Percentiles rank a stretch among this genome's conserved stretches.
Conservation (phyloP, 2,797 vertebrate genomes). For the Pangasius macronema region DNA sequence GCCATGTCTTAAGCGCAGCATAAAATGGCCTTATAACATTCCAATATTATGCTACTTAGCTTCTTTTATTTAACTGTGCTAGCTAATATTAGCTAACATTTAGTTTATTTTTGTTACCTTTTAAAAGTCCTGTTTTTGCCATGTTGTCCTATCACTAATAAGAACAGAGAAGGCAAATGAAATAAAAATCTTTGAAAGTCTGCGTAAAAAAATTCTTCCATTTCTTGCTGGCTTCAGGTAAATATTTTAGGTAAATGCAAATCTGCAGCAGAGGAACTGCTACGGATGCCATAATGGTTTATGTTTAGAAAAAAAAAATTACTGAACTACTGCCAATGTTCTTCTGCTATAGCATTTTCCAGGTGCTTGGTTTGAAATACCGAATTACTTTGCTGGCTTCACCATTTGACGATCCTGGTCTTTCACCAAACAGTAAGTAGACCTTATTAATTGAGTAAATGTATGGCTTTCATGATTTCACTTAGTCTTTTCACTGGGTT, state of each 20-base stretch:
- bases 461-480: neutral
- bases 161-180: neutral
- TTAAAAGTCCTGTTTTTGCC: no score
- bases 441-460: neutral
- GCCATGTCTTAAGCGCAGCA: neutral
- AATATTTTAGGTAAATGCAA: neutral
- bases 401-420: neutral
- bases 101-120: neutral
- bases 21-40: neutral
- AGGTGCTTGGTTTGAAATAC: neutral
- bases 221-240: neutral
- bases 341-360: neutral
- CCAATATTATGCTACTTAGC: neutral
- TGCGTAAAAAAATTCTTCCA: neutral
- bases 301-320: neutral
- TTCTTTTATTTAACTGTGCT: neutral
- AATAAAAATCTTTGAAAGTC: neutral
- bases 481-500: neutral
- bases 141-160: neutral
- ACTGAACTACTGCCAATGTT: neutral
- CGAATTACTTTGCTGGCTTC: neutral
- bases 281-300: neutral
- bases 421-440: neutral
- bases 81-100: neutral
- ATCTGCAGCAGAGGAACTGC: neutral